A percentile compares a stretch with the other conserved stretches of the same genome.
phyloP scores from a whole-genome alignment of 2,888 invertebrate species.

The Epistrophe eligans region DNA sequence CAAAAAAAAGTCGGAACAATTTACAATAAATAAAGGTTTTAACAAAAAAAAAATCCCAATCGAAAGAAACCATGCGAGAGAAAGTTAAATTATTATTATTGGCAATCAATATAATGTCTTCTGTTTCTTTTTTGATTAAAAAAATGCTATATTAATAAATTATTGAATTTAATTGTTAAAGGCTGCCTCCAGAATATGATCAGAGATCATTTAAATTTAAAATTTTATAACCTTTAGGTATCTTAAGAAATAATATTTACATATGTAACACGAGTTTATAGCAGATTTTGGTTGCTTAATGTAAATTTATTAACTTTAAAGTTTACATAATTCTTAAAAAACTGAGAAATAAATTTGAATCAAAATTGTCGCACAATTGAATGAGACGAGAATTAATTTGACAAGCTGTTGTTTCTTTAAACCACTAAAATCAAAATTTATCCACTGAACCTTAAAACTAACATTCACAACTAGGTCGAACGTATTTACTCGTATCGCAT shows the following conservation, averaged over 20 bases:
- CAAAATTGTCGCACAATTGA: not conserved
- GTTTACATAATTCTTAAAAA: not conserved
- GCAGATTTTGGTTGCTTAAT: not conserved
- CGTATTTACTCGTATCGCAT: not conserved
- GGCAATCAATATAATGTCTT: not conserved
- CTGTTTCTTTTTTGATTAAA: not conserved
- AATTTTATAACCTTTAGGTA: not conserved
- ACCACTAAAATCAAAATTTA: not conserved
- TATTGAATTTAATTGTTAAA: not conserved
- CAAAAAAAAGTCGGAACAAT: conserved; percentile 14
- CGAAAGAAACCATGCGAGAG: not conserved
- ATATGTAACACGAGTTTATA: not conserved
- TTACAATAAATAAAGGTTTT: conserved; percentile 18
- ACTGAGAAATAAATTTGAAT: not conserved
- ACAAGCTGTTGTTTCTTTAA: not conserved
- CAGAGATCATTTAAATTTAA: not conserved
- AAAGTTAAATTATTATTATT: conserved; percentile 20
- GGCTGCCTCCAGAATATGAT: not conserved
- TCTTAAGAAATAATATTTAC: not conserved
- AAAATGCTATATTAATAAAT: not conserved
- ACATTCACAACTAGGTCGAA: not conserved
- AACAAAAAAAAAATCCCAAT: not conserved
- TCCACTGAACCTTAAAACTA: not conserved
- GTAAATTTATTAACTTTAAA: not conserved
- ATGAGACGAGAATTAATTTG: not conserved